These are phyloP conservation scores for Apomyelois bistriatella DNA, from an alignment of 2,888 invertebrate genomes.

Conservation along the genomic window DNA sequence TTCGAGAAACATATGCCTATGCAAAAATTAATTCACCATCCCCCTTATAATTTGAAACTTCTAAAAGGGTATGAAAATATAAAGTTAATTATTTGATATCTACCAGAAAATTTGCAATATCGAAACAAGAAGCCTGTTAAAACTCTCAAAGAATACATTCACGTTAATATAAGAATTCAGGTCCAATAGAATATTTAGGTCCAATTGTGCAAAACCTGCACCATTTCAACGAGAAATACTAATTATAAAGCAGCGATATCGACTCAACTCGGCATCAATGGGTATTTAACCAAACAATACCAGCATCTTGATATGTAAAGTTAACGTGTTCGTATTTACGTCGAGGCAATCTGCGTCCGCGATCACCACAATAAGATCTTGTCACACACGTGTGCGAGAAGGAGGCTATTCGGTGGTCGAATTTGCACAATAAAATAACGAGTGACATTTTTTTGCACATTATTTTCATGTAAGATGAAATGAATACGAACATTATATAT, in stretches of 20 bases:
- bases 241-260: constrained; percentile 1
- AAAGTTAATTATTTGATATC: too few relatives aligned
- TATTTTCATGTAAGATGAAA: too few relatives aligned
- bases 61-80: too few relatives aligned
- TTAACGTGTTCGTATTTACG: constrained; percentile 45
- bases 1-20: too few relatives aligned
- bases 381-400: constrained; percentile 61
- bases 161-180: background rate
- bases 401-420: constrained; percentile 34
- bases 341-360: constrained; percentile 42
- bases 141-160: too few relatives aligned
- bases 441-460: constrained; percentile 1
- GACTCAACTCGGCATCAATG: background rate
- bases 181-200: background rate
- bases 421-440: background rate
- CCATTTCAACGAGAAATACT: constrained; percentile 5
- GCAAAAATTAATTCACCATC: too few relatives aligned
- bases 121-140: too few relatives aligned
- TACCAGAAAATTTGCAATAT: too few relatives aligned
- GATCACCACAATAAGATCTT: constrained; percentile 69
- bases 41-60: too few relatives aligned
- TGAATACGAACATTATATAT: too few relatives aligned
- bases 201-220: background rate
- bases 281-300: constrained; percentile 17
- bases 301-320: constrained; percentile 33